A percentile compares a stretch with the other conserved stretches of the same genome.
Evolutionary conservation across 2,797 vertebrate genomes (phyloP).

Genomic region (Hydrocynus forskahlii): DNA sequence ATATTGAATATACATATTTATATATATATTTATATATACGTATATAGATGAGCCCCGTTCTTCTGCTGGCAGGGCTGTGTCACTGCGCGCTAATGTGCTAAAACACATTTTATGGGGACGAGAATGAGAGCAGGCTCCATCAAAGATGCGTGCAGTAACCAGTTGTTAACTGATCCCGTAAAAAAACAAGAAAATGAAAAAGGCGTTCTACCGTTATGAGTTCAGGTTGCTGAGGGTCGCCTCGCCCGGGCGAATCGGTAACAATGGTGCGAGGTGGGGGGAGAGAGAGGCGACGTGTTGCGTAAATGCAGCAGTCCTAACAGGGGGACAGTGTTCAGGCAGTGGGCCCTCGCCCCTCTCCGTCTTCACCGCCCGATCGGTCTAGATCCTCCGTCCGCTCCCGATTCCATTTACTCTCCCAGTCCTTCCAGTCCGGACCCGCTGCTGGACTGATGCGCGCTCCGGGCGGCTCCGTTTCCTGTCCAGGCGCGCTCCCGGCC

Average conservation of each 20-base stretch:
- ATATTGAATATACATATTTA: too few relatives aligned
- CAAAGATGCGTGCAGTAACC: background rate
- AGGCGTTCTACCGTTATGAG: conserved; percentile 56
- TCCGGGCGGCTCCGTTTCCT: conserved; percentile 63
- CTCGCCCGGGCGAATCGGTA: conserved; percentile 37
- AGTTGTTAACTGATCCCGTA: background rate
- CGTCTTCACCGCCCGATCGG: conserved; percentile 21
- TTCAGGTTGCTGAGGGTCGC: conserved; percentile 41
- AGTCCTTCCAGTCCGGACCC: conserved; percentile 49
- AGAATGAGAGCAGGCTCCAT: background rate
- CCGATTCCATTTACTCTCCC: conserved; percentile 46
- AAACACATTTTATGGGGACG: background rate
- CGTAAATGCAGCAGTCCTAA: conserved; percentile 34
- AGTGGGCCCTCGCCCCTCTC: background rate
- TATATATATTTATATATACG: too few relatives aligned
- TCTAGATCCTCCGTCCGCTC: conserved; percentile 25
- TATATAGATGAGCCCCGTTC: background rate
- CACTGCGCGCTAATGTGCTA: conserved; percentile 31
- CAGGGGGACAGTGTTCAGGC: background rate
- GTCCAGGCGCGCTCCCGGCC: conserved; percentile 52
- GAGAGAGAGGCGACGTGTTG: conserved; percentile 45
- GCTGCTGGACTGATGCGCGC: conserved; percentile 59
- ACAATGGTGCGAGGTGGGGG: conserved; percentile 43
- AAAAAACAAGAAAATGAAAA: background rate
- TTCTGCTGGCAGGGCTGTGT: background rate